Evolutionary conservation across 2,113 vertebrate species (phyloP).

Genomic region (Casuarius casuarius): DNA sequence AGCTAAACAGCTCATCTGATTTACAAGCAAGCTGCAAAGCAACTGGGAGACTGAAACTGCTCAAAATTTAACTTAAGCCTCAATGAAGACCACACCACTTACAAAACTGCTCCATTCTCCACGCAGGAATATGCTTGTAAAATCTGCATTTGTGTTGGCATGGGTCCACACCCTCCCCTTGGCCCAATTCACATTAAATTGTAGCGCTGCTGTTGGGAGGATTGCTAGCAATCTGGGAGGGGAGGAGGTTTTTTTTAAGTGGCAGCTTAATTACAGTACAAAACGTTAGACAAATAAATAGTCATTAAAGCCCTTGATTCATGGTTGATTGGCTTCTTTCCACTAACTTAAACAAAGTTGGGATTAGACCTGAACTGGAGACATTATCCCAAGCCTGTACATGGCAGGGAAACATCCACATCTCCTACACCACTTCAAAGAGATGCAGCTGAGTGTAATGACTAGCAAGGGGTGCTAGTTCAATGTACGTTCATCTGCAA

Average conservation of each 20-base stretch:
- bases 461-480: not conserved
- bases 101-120: not conserved
- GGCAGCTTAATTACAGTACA: slow-evolving; percentile 41
- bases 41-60: not conserved
- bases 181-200: slow-evolving; percentile 27
- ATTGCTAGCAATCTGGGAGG: not conserved
- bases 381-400: not conserved
- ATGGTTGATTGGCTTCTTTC: not conserved
- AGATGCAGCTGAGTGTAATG: not conserved
- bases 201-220: not conserved
- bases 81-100: not conserved
- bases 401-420: not conserved
- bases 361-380: not conserved
- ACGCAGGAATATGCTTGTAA: not conserved
- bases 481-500: not conserved
- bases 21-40: not conserved
- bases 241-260: not conserved
- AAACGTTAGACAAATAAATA: slow-evolving; percentile 51
- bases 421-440: accelerated
- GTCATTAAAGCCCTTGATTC: slow-evolving; percentile 16
- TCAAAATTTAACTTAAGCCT: not conserved
- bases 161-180: not conserved
- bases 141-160: slow-evolving; percentile 32
- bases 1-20: not conserved
- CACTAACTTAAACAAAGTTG: not conserved